Base-by-base conservation (phyloP, 1,140 invertebrate species). In the Subanguina moxae region DNA sequence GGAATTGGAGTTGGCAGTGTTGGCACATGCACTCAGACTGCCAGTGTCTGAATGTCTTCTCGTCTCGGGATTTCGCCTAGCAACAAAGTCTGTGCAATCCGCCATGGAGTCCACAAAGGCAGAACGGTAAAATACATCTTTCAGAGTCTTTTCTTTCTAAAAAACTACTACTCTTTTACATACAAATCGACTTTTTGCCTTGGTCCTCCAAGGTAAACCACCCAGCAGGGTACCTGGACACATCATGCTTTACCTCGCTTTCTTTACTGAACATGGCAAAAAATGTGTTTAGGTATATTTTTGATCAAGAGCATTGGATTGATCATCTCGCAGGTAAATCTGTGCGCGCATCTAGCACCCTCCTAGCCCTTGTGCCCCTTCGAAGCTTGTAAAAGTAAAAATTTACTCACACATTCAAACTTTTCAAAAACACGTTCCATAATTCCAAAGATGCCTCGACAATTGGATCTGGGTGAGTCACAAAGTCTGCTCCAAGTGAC, bases 361-460 rank as follows among this genome's bases (percentile, higher is more conserved):
- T 3, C 32, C n/a, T n/a, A n/a, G n/a, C n/a, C n/a, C n/a, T n/a
- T n/a, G n/a, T n/a, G n/a, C n/a, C n/a, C n/a, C n/a, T n/a, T n/a
- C n/a, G n/a, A n/a, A n/a, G n/a, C n/a, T n/a, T n/a, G n/a, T 38
- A 38, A 52, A 52, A 25, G 23, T 52, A 7, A 52, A 52, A 52
- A 52, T 21, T 21, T 15, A 58, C 73, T 17, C 67, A 78, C 77
- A 23, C 61, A 58, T 64, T 79, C 77, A 25, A 79, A 65, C 43
- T 82, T 82, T 30, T 82, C 78, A 63, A 82, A 80, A 1, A 79
- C 79, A 48, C 72, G 65, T 56, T 79, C 77, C 27, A 79, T 79
- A 3, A 79, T 76, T 19, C 52, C 78, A 45, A 79, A 65, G 17
- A 79, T 79, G 23, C 77, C 77, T 30, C 81, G 81, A 56, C 77